phyloP scores from a whole-genome alignment of 2,797 vertebrate species.

The Phylloscopus collybita region DNA sequence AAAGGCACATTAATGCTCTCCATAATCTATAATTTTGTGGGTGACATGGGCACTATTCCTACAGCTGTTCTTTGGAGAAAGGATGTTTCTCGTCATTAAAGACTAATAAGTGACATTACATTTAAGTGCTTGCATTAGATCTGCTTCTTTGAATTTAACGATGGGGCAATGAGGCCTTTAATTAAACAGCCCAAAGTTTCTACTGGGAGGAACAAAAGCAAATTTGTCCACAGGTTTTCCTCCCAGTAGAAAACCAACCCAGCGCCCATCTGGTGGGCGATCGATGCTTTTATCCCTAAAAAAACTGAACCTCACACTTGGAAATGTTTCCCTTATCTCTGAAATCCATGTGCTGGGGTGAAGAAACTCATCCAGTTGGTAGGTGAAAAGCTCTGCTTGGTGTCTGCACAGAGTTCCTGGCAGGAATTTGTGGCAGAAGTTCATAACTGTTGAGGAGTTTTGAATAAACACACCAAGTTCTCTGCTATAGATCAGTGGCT shows the following conservation, averaged over 20 bases:
- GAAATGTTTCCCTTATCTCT: neutral
- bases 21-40: conserved; percentile 75
- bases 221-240: conserved; percentile 73
- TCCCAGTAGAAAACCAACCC: conserved; percentile 41
- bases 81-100: conserved; percentile 84
- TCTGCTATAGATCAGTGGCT: neutral
- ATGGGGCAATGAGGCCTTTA: conserved; percentile 87
- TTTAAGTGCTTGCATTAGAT: conserved; percentile 84
- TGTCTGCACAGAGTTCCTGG: neutral
- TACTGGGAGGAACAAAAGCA: conserved; percentile 82
- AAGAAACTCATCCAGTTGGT: neutral
- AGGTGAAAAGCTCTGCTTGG: fast-evolving
- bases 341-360: neutral
- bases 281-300: conserved; percentile 36
- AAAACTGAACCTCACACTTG: neutral
- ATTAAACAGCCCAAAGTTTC: conserved; percentile 85
- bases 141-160: conserved; percentile 87
- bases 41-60: conserved; percentile 80
- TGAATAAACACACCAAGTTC: neutral
- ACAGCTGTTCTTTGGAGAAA: conserved; percentile 81
- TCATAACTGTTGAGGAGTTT: neutral
- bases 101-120: conserved; percentile 87
- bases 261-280: conserved; percentile 56
- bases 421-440: neutral
- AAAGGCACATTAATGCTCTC: conserved; percentile 71